phyloP scores from a whole-genome alignment of 2,797 vertebrate genomes.

The Coregonus sp. region DNA sequence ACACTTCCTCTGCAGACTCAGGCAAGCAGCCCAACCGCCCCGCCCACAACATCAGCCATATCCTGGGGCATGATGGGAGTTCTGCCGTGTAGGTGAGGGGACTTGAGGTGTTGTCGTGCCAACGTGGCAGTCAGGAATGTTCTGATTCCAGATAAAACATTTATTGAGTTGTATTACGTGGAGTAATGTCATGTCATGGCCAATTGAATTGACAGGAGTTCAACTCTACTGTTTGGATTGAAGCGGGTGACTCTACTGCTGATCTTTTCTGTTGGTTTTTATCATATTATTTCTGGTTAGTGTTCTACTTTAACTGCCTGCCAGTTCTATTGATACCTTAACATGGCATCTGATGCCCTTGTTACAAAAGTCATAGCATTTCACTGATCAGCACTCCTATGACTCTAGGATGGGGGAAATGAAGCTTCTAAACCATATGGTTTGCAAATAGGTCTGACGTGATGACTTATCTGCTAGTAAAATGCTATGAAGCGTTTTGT shows the following conservation, averaged over 20 bases:
- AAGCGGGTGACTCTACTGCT: neutral
- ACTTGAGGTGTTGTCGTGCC: neutral
- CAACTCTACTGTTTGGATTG: neutral
- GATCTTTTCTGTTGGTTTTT: neutral
- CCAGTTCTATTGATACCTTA: neutral
- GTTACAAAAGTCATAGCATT: neutral
- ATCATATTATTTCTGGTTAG: neutral
- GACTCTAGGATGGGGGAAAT: no score
- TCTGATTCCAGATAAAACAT: neutral
- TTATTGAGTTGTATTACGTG: neutral
- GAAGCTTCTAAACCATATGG: no score
- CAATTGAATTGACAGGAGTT: neutral
- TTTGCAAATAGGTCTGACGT: no score
- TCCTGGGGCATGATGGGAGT: slow-evolving; percentile 96
- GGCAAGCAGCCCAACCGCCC: slow-evolving; percentile 95
- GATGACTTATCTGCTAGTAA: slow-evolving; percentile 11
- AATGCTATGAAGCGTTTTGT: slow-evolving; percentile 46
- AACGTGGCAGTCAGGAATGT: neutral
- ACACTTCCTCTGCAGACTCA: slow-evolving; percentile 89
- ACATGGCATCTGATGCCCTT: neutral
- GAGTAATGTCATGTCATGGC: neutral
- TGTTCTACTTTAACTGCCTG: neutral
- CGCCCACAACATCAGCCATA: slow-evolving; percentile 99
- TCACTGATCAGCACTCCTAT: neutral
- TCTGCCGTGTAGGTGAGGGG: slow-evolving; percentile 81